These are phyloP conservation scores for Drosophila ercepeae DNA, from an alignment of 1,140 invertebrate species.

Conservation along the genomic window DNA sequence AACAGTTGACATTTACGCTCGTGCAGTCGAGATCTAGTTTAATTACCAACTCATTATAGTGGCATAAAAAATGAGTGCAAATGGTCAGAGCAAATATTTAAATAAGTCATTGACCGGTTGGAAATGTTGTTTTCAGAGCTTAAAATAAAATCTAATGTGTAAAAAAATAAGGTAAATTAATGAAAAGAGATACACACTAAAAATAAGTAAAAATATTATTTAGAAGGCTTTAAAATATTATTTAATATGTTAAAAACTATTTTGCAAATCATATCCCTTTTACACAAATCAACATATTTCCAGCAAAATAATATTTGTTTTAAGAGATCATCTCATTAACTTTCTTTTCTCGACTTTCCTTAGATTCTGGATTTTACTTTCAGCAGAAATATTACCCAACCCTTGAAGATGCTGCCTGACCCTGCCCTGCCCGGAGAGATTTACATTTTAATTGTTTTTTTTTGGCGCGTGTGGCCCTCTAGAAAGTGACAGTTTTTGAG, in stretches of 20 bases:
- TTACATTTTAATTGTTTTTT: constrained; percentile 12
- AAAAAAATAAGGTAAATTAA: not conserved
- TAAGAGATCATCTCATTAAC: not conserved
- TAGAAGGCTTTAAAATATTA: too few species aligned
- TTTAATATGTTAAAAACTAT: too few species aligned
- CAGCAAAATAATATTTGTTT: too few species aligned
- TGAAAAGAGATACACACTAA: too few species aligned
- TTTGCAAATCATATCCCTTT: not conserved
- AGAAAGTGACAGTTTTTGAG: constrained; percentile 51
- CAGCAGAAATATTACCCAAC: constrained; percentile 12
- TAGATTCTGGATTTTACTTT: constrained; percentile 23
- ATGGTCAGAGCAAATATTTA: constrained; percentile 17
- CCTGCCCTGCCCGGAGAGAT: constrained; percentile 39
- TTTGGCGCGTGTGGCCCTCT: constrained; percentile 33
- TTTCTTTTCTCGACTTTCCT: constrained; percentile 5
- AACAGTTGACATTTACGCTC: constrained; percentile 50
- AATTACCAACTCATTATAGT: constrained; percentile 28
- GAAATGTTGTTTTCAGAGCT: not conserved
- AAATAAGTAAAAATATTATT: too few species aligned
- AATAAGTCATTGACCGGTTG: constrained; percentile 2
- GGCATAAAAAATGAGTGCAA: constrained; percentile 41
- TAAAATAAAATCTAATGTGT: too few species aligned
- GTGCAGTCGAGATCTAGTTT: constrained; percentile 44
- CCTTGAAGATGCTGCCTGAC: constrained; percentile 29
- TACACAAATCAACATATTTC: too few species aligned